phyloP scores from a whole-genome alignment of 1,140 invertebrate species.

The Procambarus clarkii region DNA sequence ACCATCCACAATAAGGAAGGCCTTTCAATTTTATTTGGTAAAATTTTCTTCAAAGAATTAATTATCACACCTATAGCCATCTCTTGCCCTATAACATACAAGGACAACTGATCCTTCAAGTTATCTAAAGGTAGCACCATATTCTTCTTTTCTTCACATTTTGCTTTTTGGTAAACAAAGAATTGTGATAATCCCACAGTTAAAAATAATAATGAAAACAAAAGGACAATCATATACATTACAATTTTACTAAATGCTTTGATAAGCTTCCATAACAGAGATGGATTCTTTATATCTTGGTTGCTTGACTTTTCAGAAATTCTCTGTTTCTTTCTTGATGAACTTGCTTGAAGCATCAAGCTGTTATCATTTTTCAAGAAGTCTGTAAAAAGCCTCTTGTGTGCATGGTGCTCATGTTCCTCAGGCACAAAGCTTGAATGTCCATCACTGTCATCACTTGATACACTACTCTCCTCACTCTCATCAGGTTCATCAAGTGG shows the following conservation, averaged over 20 bases:
- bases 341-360: not conserved
- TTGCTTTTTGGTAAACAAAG: not conserved
- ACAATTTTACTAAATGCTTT: not conserved
- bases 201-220: not conserved
- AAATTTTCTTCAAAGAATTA: not conserved
- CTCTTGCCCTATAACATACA: constrained; percentile 7
- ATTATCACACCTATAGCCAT: not conserved
- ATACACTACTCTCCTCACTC: not conserved
- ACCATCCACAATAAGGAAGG: constrained; percentile 6
- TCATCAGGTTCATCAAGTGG: not conserved
- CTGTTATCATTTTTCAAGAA: not conserved
- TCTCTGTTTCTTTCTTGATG: not conserved
- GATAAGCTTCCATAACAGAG: not conserved
- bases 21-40: not conserved
- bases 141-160: not conserved
- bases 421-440: not conserved
- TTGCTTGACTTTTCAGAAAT: not conserved
- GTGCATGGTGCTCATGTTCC: not conserved
- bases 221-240: not conserved
- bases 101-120: not conserved
- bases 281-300: not conserved
- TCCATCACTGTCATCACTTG: not conserved
- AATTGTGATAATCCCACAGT: not conserved
- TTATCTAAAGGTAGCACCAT: not conserved
- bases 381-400: not conserved